Percentiles rank a stretch among this genome's conserved stretches.
phyloP scores from a whole-genome alignment of 2,888 invertebrate genomes.

The Leucoma salicis region DNA sequence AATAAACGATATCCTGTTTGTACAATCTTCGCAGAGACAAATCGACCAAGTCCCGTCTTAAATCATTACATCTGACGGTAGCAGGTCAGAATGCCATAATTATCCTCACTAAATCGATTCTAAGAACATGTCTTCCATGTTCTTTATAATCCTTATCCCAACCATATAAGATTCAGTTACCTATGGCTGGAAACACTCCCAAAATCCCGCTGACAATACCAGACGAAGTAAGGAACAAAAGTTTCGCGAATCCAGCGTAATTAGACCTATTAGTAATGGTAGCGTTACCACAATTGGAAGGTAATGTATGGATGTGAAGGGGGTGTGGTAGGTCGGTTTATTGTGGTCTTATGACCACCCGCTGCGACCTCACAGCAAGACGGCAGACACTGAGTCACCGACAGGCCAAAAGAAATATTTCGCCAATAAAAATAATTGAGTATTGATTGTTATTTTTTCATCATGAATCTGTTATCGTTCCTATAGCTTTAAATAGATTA shows the following conservation, averaged over 20 bases:
- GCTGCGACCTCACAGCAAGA: conserved; percentile 52
- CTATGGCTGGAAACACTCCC: conserved; percentile 5
- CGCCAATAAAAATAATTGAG: conserved; percentile 51
- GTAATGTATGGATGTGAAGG: conserved; percentile 12
- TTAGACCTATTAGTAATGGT: conserved; percentile 37
- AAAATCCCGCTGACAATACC: conserved; percentile 44
- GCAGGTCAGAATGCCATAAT: conserved; percentile 50
- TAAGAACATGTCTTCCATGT: conserved; percentile 31
- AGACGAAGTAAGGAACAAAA: conserved; percentile 56
- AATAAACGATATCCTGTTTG: conserved; percentile 27
- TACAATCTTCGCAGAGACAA: conserved; percentile 14
- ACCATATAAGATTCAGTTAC: conserved; percentile 28
- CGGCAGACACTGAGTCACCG: conserved; percentile 55
- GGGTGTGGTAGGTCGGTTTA: conserved; percentile 33
- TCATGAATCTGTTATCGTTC: conserved; percentile 12
- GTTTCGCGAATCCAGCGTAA: conserved; percentile 38
- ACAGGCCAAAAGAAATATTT: conserved; percentile 46
- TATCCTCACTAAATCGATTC: conserved; percentile 46
- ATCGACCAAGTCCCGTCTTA: conserved; percentile 22
- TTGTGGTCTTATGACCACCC: conserved; percentile 58
- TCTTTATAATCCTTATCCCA: conserved; percentile 18
- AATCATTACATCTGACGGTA: conserved; percentile 46
- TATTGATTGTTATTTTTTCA: conserved; percentile 36
- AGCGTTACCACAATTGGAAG: conserved; percentile 11
- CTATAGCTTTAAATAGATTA: background rate